phyloP scores from a whole-genome alignment of 2,113 vertebrate species.

The Leptosomus discolor region DNA sequence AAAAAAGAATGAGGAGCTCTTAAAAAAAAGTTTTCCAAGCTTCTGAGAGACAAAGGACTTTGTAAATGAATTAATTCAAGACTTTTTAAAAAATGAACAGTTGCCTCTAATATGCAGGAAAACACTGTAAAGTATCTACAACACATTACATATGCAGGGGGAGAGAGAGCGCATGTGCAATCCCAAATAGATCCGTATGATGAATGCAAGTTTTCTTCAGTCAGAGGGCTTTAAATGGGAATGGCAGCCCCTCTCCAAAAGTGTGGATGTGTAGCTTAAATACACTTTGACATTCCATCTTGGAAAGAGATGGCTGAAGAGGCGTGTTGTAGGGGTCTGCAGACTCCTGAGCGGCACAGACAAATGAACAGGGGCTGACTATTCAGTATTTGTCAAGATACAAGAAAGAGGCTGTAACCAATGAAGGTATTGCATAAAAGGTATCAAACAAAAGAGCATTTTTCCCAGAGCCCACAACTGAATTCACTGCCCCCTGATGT shows the following conservation, averaged over 20 bases:
- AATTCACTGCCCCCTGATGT: conserved; percentile 15
- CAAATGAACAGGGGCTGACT: not conserved
- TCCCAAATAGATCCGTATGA: not conserved
- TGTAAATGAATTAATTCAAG: conserved; percentile 18
- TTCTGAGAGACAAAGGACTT: conserved; percentile 1
- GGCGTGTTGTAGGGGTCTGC: not conserved
- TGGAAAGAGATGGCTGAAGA: not conserved
- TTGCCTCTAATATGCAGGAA: not conserved
- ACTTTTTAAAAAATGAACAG: not conserved
- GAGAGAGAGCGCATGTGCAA: fast-evolving
- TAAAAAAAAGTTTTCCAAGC: not conserved
- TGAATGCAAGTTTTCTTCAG: not conserved
- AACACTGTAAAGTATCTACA: not conserved
- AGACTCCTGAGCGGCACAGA: not conserved
- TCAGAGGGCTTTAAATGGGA: not conserved
- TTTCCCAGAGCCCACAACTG: not conserved
- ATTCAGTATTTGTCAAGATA: conserved; percentile 13
- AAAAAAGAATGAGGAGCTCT: not conserved
- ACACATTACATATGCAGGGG: not conserved
- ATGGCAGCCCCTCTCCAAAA: not conserved
- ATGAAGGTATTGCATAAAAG: conserved; percentile 31
- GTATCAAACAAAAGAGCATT: conserved; percentile 4
- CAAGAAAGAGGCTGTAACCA: conserved; percentile 21
- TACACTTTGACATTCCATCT: not conserved
- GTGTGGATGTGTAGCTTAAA: not conserved